Evolutionary conservation across 2,113 vertebrate species (phyloP).

Genomic region (Dolichotis patagonum): DNA sequence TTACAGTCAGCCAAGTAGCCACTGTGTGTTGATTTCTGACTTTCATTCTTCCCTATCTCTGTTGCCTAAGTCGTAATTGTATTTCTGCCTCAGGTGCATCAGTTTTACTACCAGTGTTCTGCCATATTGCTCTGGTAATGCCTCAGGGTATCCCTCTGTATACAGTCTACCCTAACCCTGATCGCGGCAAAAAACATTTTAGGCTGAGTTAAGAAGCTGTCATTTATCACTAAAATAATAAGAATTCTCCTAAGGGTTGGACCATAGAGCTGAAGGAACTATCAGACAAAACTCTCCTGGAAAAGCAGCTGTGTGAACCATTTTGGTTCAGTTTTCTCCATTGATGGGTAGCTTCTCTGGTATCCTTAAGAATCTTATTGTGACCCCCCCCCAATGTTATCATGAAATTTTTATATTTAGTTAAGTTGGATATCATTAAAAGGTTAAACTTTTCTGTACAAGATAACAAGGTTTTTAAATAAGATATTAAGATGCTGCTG

Average conservation of each 20-base stretch:
- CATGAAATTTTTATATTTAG: background rate
- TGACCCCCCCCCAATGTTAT: background rate
- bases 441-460: background rate
- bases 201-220: background rate
- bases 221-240: background rate
- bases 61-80: conserved; percentile 56
- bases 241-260: background rate
- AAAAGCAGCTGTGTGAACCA: background rate
- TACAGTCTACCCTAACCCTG: conserved; percentile 19
- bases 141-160: background rate
- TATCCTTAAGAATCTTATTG: background rate
- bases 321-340: background rate
- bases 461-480: background rate
- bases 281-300: background rate
- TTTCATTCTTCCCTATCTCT: conserved; percentile 46
- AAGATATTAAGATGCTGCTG: background rate
- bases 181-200: conserved; percentile 54
- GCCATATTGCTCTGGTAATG: background rate
- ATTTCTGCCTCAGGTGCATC: conserved; percentile 49
- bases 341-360: background rate
- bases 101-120: conserved; percentile 42
- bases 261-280: background rate
- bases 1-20: conserved; percentile 1
- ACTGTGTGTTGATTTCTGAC: conserved; percentile 40
- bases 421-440: background rate